Base-by-base conservation (phyloP, 2,888 invertebrate species). In the Beris chalybata region DNA sequence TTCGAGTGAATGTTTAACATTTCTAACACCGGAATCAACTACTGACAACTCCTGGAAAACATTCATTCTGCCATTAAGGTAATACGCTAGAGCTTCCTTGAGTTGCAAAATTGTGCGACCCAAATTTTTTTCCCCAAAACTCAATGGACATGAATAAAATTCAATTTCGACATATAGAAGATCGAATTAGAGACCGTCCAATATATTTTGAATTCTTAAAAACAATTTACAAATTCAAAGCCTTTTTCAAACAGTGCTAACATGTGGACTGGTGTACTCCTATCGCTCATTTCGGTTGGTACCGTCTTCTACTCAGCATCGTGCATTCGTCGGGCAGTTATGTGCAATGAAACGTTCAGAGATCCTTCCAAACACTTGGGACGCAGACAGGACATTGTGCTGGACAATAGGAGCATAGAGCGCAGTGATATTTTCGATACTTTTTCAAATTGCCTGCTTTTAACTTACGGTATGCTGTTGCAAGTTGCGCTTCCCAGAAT, bases 1-100 rank as follows among this genome's bases (percentile, higher is more conserved):
- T 70, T 89, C 88, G n/a, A 86, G 89, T 0, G 90, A 92, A 75
- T 93, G 93, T 74, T 83, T 92, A 73, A 93, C 93, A 0, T 93
- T 93, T 74, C 77, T 93, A 15, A 92, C 93, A 0, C 92, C 92
- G 0, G 92, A 92, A 79, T 87, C 92, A 0, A 81, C 89, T 15
- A 86, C 86, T 2, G 91, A 93, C 75, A 92, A 91, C 73, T 90
- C 92, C 1, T 93, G 93, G 93, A 89, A 89, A 77, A 90, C 92
- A 0, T 82, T 93, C 6, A 88, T 92, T 73, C 80, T 90, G 71
- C 93, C 93, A 1, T 92, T 93, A 74, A 88, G 85, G 91, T 77
- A 86, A 84, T 89, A 22, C 22, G 22, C 2, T 22, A 22, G 22
- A 3, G 3, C 22, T 22, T 22, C 22, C 22, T 22, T 9, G 61